Conservation (phyloP, 2,888 invertebrate genomes). For the Chromoteleia sp. region DNA sequence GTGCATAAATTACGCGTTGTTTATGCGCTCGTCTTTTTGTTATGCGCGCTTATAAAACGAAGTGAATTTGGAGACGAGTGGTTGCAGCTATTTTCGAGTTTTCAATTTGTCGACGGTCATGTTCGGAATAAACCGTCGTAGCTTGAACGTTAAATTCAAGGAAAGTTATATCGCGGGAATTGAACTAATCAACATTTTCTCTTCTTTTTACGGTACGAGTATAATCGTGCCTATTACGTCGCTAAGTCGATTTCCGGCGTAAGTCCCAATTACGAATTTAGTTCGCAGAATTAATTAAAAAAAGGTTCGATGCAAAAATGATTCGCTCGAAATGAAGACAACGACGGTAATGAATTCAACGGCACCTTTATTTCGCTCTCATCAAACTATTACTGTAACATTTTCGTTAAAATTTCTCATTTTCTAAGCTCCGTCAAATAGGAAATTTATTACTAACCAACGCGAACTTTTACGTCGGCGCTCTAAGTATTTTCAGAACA, state of each 20-base stretch:
- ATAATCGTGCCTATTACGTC: too few species aligned
- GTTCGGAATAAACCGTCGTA: conserved; percentile 25
- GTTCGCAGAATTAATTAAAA: not conserved
- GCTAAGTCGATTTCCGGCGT: not conserved
- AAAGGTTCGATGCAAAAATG: not conserved
- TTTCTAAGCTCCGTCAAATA: conserved; percentile 23
- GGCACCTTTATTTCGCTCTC: too few species aligned
- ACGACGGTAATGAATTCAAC: not conserved
- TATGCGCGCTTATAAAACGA: conserved; percentile 7
- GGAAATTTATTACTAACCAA: conserved; percentile 20
- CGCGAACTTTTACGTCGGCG: conserved; percentile 23
- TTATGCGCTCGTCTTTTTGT: conserved; percentile 9
- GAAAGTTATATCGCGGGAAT: conserved; percentile 8
- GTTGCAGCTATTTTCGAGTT: conserved; percentile 32
- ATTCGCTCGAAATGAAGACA: too few species aligned
- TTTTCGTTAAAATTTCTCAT: conserved; percentile 17
- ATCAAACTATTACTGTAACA: conserved; percentile 12
- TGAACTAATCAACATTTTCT: conserved; percentile 12
- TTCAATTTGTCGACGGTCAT: conserved; percentile 33
- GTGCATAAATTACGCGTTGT: not conserved
- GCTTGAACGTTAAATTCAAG: conserved; percentile 12
- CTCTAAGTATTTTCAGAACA: conserved; percentile 40
- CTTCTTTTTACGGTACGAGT: not conserved
- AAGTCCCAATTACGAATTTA: not conserved
- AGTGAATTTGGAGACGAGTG: conserved; percentile 18